Base-by-base conservation (phyloP, 2,113 vertebrate species). In the Lonchura striata region DNA sequence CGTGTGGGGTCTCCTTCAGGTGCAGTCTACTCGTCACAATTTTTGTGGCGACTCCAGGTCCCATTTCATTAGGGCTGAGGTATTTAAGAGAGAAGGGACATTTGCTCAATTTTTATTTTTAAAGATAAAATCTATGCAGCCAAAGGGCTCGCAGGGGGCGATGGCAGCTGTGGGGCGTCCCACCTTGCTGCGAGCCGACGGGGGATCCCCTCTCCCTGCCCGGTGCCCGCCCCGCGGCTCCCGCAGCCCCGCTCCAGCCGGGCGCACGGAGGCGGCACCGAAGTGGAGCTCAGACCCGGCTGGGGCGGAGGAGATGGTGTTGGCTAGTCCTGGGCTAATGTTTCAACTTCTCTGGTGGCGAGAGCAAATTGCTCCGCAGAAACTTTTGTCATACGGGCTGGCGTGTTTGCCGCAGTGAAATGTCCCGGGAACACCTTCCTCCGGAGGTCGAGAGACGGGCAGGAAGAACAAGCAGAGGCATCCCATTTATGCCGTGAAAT, bases 181-280 rank as follows among this genome's bases (percentile, higher is more conserved):
- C 20, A 3, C 3, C 16, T 17, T 1, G 3, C 70, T 6, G 10
- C 30, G 2, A 2, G 13, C 4, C 21, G 0, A 0, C 0, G 7
- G 23, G 37, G 19, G 1, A 9, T 5, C 60, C 30, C 50, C 6
- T 4, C 61, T 66, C 41, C 46, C 27, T 2, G 6, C 37, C 47
- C 39, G 5, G 0, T 3, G 50, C 61, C 35, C 20, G 4, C 13
- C 3, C 35, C 22, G 41, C 37, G 6, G 33, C 42, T 6, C 30
- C 47, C 19, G 23, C 30, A 4, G 11, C 15, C 47, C 6, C 6
- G 52, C 35, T 66, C 13, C 71, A 1, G 28, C 35, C 12, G 13
- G 8, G 8, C 27, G 2, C 1, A 0, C 5, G 39, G 44, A 6
- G 37, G 66, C 4, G 8, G 18, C 66, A 25, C 47, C 3, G 31